phyloP scores from a whole-genome alignment of 92 coral and sea anemone species.

The Plumapathes pennacea region DNA sequence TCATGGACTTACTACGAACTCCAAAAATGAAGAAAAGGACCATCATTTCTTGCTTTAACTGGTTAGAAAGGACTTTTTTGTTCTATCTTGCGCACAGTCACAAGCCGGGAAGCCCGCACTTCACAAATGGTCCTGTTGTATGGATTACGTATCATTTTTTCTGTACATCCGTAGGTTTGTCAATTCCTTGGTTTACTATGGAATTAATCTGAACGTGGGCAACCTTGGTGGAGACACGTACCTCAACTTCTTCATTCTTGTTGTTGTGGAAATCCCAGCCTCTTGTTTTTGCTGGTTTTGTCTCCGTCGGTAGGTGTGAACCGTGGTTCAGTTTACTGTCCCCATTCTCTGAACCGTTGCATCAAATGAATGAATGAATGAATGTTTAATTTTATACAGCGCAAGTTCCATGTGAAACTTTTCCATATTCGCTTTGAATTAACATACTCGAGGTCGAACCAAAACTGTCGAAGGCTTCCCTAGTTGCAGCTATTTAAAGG shows the following conservation, averaged over 20 bases:
- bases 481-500: not conserved
- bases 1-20: constrained; percentile 53
- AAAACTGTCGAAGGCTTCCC: no score
- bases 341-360: no score
- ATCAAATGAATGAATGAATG: no score
- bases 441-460: no score
- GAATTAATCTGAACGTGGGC: constrained; percentile 66
- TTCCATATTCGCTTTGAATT: no score
- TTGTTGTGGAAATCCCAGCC: constrained; percentile 57
- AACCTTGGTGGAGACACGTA: constrained; percentile 75
- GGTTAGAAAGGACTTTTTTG: constrained; percentile 31
- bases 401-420: no score
- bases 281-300: constrained; percentile 50
- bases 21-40: constrained; percentile 65
- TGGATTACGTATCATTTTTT: not conserved
- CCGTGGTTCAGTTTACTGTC: no score
- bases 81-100: not conserved
- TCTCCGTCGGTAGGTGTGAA: constrained; percentile 39
- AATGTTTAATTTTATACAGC: no score
- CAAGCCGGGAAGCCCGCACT: not conserved
- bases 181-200: constrained; percentile 70
- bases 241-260: constrained; percentile 66
- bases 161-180: constrained; percentile 55
- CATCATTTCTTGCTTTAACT: constrained; percentile 61
- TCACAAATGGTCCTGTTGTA: not conserved